phyloP scores from a whole-genome alignment of 2,113 vertebrate species.

The Falco punctatus region DNA sequence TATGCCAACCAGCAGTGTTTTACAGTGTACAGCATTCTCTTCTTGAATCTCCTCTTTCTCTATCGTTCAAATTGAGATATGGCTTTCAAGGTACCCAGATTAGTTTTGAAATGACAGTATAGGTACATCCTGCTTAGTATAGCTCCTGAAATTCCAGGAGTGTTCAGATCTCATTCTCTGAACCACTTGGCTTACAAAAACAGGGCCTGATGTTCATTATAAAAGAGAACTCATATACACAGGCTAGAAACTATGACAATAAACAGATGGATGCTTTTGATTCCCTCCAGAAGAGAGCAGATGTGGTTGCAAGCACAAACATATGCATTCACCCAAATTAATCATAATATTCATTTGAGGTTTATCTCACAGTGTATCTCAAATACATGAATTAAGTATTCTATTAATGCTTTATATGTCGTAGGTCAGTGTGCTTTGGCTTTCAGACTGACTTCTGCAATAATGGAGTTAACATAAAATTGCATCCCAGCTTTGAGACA shows the following conservation, averaged over 20 bases:
- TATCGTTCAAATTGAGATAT: background rate
- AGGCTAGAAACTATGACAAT: background rate
- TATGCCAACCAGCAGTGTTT: background rate
- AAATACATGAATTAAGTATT: background rate
- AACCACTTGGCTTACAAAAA: background rate
- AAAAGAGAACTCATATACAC: background rate
- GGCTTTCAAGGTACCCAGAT: background rate
- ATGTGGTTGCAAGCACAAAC: background rate
- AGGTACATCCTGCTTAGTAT: background rate
- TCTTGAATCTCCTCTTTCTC: background rate
- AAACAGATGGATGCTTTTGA: background rate
- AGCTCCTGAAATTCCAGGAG: background rate
- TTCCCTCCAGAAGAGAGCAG: slow-evolving; percentile 5
- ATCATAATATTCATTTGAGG: background rate
- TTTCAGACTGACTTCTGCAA: background rate
- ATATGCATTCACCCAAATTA: background rate
- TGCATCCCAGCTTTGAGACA: background rate
- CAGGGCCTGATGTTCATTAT: background rate
- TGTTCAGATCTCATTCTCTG: background rate
- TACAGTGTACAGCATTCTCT: background rate
- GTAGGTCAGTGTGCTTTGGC: background rate
- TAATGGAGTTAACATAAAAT: background rate
- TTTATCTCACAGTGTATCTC: background rate
- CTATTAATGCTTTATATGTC: background rate
- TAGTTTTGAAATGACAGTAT: background rate